Evolutionary conservation across 2,797 vertebrate genomes (phyloP), one percentile per base, ranked within the genome.

Genomic region (Cetoscarus ocellatus): DNA sequence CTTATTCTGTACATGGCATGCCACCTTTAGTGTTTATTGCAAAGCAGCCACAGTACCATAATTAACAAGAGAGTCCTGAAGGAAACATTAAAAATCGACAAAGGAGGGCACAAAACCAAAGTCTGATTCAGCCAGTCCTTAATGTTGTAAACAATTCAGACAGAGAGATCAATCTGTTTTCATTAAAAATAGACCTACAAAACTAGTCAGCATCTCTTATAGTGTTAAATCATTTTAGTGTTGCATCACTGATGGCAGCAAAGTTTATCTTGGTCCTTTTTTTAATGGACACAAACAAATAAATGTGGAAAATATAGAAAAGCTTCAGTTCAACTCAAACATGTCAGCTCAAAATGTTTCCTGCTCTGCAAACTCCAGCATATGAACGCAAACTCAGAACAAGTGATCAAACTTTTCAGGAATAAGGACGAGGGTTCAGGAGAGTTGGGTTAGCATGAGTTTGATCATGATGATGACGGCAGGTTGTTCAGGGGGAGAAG

Each of bases 151-250:
- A 77, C 59, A 62, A 52, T 10, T 60, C 60, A 71, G 82, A 69
- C 68, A 76, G 34, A 67, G 39, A 82, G 17, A 59, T 72, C 42
- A 36, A 56, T 77, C 67, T 64, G 38, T 72, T 77, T 67, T 63
- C 66, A 77, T 74, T 71, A 63, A 89, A 85, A 79, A 70, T 63
- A 71, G 61, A 61, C 70, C 69, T 82, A 77, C 38, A 87, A 89
- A 89, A 83, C 66, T 78, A 81, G 68, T 70, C 45, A 67, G 54
- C 58, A 68, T 68, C 73, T 82, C 67, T 73, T 10, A 0, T 54
- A 56, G 61, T 61, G 34, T 68, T 75, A 17, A 35, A 62, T 67
- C 8, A 9, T 63, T 54, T 72, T 53, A 57, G 51, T 61, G 58
- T 52, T 3, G 27, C 48, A 40, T 61, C 53, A 51, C 50, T 51